Conservation (phyloP, 2,888 invertebrate species). For the Pseudolycoriella hygida region DNA sequence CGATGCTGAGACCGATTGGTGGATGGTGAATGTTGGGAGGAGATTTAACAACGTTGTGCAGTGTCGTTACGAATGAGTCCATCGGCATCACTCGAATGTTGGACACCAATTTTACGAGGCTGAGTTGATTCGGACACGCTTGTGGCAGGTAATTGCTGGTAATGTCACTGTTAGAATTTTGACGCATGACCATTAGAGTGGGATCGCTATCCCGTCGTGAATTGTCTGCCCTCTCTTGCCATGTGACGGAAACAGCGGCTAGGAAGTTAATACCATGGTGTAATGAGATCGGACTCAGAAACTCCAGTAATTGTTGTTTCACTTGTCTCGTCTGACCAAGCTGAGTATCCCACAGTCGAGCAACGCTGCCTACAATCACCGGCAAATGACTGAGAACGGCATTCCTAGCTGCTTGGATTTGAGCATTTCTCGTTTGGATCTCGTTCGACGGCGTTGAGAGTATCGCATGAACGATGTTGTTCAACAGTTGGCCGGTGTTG, state of each 20-base stretch:
- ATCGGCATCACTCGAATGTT: slow-evolving; percentile 70
- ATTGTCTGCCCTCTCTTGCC: slow-evolving; percentile 52
- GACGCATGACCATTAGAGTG: slow-evolving; percentile 6
- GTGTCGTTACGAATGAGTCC: slow-evolving; percentile 65
- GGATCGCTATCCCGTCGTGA: slow-evolving; percentile 19
- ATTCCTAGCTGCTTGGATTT: slow-evolving; percentile 40
- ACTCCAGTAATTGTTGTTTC: slow-evolving; percentile 60
- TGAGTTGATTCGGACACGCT: slow-evolving; percentile 49
- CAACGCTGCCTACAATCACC: slow-evolving; percentile 60
- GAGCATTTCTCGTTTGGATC: slow-evolving; percentile 21
- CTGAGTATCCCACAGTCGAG: slow-evolving; percentile 63
- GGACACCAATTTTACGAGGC: slow-evolving; percentile 60
- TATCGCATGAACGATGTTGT: slow-evolving; percentile 66
- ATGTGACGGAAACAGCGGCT: slow-evolving; percentile 68
- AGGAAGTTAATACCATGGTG: slow-evolving; percentile 67
- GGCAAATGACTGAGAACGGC: slow-evolving; percentile 64
- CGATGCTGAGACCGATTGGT: slow-evolving; percentile 44
- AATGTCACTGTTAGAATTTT: neutral
- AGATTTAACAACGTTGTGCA: slow-evolving; percentile 64
- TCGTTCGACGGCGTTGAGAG: slow-evolving; percentile 37
- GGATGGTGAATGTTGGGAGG: slow-evolving; percentile 41
- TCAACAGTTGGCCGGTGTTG: slow-evolving; percentile 55
- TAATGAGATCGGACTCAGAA: slow-evolving; percentile 67
- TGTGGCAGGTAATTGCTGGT: slow-evolving; percentile 21
- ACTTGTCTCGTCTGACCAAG: slow-evolving; percentile 31